Conservation (phyloP, 2,797 vertebrate genomes). For the Chiropotes sagulatus region DNA sequence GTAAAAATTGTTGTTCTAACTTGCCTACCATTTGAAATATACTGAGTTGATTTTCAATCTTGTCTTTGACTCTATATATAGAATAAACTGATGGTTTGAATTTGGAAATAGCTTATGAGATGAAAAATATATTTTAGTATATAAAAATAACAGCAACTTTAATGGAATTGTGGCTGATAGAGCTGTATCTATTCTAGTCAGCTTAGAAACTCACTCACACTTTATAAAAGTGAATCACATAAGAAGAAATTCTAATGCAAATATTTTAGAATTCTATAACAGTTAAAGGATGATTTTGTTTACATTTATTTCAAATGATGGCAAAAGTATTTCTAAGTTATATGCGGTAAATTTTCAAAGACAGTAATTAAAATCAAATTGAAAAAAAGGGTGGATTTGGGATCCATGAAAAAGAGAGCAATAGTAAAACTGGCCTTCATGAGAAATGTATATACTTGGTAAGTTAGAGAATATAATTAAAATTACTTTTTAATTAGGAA, state of each 20-base stretch:
- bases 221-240: neutral
- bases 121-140: conserved; percentile 51
- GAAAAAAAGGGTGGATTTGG: neutral
- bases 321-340: neutral
- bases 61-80: conserved; percentile 22
- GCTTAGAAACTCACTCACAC: conserved; percentile 15
- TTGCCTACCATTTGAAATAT: conserved; percentile 23
- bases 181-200: conserved; percentile 43
- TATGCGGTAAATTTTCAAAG: neutral
- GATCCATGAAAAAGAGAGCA: neutral
- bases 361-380: neutral
- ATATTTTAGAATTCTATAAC: neutral
- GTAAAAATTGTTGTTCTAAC: conserved; percentile 53
- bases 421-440: neutral
- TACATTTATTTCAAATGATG: neutral
- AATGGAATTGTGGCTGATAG: conserved; percentile 46
- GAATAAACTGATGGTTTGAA: conserved; percentile 47
- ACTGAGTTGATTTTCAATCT: conserved; percentile 52
- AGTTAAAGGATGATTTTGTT: neutral
- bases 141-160: conserved; percentile 47
- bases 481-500: neutral
- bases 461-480: neutral
- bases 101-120: conserved; percentile 46
- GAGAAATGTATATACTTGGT: neutral
- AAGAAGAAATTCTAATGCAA: conserved; percentile 13